phyloP scores from a whole-genome alignment of 2,113 vertebrate genomes.

The Hemicordylus capensis region DNA sequence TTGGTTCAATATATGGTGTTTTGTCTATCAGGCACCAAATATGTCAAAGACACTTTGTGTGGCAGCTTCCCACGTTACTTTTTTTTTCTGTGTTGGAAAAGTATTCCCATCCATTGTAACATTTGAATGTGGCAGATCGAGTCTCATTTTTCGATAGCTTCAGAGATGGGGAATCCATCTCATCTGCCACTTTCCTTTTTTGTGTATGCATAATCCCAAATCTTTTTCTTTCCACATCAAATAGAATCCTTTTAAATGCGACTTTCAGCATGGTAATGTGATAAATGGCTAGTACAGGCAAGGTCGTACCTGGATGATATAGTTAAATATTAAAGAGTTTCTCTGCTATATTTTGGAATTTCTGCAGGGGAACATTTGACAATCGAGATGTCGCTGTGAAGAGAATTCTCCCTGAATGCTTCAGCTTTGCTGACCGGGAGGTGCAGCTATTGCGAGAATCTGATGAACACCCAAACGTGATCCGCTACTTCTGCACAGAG shows the following conservation, averaged over 20 bases:
- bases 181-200: neutral
- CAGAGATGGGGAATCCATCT: neutral
- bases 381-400: conserved; percentile 93
- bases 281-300: neutral
- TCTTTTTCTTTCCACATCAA: neutral
- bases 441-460: conserved; percentile 95
- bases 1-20: neutral
- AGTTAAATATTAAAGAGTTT: neutral
- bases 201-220: neutral
- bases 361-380: conserved; percentile 90
- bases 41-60: too few species aligned
- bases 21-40: neutral
- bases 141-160: neutral
- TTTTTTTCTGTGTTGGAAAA: neutral
- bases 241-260: neutral
- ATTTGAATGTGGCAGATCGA: neutral
- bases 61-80: too few species aligned
- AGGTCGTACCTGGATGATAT: rapidly evolving
- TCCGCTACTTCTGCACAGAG: conserved; percentile 98
- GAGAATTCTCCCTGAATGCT: conserved; percentile 96
- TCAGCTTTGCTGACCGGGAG: conserved; percentile 96
- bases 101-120: neutral
- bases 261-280: neutral
- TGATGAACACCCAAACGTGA: conserved; percentile 94
- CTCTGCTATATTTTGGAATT: neutral